Evolutionary conservation across 2,888 invertebrate genomes (phyloP).

Genomic region (Crocallis elinguaria): DNA sequence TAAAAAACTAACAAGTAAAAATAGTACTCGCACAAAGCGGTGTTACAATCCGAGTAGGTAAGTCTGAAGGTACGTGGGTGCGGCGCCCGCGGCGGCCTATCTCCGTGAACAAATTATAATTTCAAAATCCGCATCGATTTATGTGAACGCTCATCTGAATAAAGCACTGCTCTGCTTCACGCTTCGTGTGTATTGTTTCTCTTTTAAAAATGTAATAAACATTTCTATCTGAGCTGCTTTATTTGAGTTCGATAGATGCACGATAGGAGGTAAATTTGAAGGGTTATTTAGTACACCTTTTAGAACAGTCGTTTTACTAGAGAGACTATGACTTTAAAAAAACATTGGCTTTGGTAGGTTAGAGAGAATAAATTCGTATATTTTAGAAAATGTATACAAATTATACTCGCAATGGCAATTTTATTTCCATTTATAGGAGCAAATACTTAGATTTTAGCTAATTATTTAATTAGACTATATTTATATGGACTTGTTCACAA

Average conservation of each 20-base stretch:
- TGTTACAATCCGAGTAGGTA: conserved; percentile 31
- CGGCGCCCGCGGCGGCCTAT: conserved; percentile 76
- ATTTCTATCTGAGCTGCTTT: conserved; percentile 22
- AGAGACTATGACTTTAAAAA: no score
- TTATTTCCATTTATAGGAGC: no score
- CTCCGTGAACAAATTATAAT: conserved; percentile 82
- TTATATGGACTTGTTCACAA: no score
- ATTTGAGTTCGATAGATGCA: conserved; percentile 5
- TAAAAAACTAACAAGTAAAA: conserved; percentile 24
- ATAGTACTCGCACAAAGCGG: conserved; percentile 28
- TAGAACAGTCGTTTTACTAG: no score
- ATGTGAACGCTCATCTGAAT: conserved; percentile 79
- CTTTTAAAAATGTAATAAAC: conserved; percentile 37
- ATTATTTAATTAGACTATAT: no score
- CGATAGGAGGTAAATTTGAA: not conserved
- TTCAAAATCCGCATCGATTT: conserved; percentile 82
- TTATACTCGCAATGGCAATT: no score
- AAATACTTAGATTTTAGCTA: no score
- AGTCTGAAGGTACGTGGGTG: conserved; percentile 66
- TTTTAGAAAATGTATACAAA: no score
- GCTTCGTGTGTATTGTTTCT: conserved; percentile 57
- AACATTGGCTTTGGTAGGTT: no score
- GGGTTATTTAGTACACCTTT: no score
- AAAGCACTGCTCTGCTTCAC: conserved; percentile 75
- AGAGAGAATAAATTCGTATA: no score